Percentiles rank a stretch among this genome's conserved stretches.
Evolutionary conservation across 1,140 invertebrate species (phyloP).

Genomic region (Plectrocnemia conspersa): DNA sequence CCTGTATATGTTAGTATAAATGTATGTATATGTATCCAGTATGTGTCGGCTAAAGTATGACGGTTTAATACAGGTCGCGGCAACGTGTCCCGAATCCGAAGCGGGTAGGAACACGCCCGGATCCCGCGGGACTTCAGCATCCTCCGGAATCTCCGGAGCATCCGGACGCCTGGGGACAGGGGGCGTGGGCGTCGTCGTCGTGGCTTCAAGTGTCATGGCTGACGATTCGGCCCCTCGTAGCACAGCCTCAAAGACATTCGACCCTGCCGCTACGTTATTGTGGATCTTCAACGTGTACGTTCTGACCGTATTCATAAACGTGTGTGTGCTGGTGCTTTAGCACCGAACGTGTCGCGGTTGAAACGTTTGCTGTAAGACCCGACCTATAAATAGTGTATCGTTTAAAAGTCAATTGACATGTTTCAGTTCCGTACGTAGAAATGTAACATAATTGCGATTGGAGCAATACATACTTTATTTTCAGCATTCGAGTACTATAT

Average conservation of each 20-base stretch:
- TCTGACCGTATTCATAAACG: not conserved
- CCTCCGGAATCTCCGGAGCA: conserved; percentile 33
- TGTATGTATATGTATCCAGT: too few relatives aligned
- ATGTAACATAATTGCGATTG: too few relatives aligned
- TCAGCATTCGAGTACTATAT: too few relatives aligned
- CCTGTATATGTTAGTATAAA: too few relatives aligned
- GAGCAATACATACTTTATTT: too few relatives aligned
- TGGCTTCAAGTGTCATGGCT: conserved; percentile 58
- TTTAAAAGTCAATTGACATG: too few relatives aligned
- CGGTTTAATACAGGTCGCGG: conserved; percentile 24
- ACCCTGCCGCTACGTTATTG: not conserved
- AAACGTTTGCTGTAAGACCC: not conserved
- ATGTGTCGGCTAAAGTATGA: too few relatives aligned
- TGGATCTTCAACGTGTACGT: conserved; percentile 1
- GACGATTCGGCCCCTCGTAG: conserved; percentile 52
- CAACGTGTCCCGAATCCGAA: conserved; percentile 38
- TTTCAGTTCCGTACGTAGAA: too few relatives aligned
- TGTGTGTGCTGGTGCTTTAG: not conserved
- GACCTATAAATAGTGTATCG: not conserved
- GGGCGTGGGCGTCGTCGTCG: conserved; percentile 49
- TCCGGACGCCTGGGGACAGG: conserved; percentile 39
- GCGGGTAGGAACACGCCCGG: conserved; percentile 42
- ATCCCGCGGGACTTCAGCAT: conserved; percentile 44
- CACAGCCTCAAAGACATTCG: conserved; percentile 29
- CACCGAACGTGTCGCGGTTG: too few relatives aligned